A percentile compares a stretch with the other conserved stretches of the same genome.
These are phyloP conservation scores for Heterohyrax brucei DNA, from an alignment of 2,797 vertebrate genomes.

Conservation along the genomic window DNA sequence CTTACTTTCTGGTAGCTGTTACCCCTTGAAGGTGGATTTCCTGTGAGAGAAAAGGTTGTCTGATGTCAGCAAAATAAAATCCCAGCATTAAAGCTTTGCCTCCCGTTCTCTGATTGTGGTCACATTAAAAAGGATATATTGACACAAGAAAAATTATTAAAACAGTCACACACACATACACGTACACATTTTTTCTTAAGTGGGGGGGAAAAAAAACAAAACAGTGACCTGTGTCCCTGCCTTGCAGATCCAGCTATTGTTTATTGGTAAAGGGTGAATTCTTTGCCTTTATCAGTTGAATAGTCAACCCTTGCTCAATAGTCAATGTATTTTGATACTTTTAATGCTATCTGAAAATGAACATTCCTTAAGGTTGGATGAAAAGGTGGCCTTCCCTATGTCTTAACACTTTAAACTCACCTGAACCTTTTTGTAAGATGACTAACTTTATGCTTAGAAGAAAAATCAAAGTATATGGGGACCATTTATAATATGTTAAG, in stretches of 20 bases:
- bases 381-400: slow-evolving; percentile 76
- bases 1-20: background rate
- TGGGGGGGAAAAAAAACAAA: background rate
- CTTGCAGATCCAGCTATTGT: slow-evolving; percentile 11
- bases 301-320: background rate
- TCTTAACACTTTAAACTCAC: slow-evolving; percentile 70
- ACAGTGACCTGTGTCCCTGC: slow-evolving; percentile 36
- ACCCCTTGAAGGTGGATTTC: background rate
- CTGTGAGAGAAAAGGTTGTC: slow-evolving; percentile 29
- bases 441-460: slow-evolving; percentile 77
- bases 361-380: slow-evolving; percentile 76
- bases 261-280: slow-evolving; percentile 34
- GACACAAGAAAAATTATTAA: slow-evolving; percentile 31
- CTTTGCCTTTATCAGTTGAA: slow-evolving; percentile 19
- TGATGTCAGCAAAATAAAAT: slow-evolving; percentile 66
- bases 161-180: background rate
- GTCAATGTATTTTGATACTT: slow-evolving; percentile 39
- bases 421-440: slow-evolving; percentile 77
- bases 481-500: slow-evolving; percentile 79
- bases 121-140: slow-evolving; percentile 51
- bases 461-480: slow-evolving; percentile 72
- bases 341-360: slow-evolving; percentile 78
- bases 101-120: slow-evolving; percentile 37
- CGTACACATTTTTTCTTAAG: background rate
- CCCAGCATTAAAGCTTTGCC: slow-evolving; percentile 73